Evolutionary conservation across 2,888 invertebrate species (phyloP).

Genomic region (Ophraella communa): DNA sequence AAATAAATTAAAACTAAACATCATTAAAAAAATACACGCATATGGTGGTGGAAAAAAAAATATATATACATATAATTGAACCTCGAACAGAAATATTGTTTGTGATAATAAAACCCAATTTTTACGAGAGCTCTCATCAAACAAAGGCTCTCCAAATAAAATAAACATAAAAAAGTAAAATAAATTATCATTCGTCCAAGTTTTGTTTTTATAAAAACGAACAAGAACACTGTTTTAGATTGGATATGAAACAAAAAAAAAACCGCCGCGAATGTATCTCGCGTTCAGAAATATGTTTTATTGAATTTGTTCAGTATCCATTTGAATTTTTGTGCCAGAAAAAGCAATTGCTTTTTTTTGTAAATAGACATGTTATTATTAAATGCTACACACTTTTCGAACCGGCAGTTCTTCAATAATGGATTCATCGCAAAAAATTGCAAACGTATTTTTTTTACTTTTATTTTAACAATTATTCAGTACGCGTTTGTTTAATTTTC

Average conservation of each 20-base stretch:
- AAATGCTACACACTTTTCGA: conserved; percentile 30
- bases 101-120: conserved; percentile 60
- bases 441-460: conserved; percentile 19
- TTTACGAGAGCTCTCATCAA: conserved; percentile 58
- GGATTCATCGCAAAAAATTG: conserved; percentile 28
- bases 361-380: conserved; percentile 33
- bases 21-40: conserved; percentile 51
- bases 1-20: conserved; percentile 42
- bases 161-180: conserved; percentile 56
- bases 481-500: conserved; percentile 20
- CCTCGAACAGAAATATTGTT: conserved; percentile 59
- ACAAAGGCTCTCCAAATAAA: conserved; percentile 55
- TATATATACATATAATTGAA: conserved; percentile 54
- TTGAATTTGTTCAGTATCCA: conserved; percentile 48
- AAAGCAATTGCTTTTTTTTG: conserved; percentile 41
- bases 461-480: conserved; percentile 17
- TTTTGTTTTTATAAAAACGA: conserved; percentile 54
- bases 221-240: conserved; percentile 51
- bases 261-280: conserved; percentile 46
- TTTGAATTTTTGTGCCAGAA: conserved; percentile 42
- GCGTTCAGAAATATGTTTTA: conserved; percentile 49
- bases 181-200: conserved; percentile 55
- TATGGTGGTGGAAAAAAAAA: conserved; percentile 55
- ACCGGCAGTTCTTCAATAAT: conserved; percentile 28
- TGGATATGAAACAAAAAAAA: conserved; percentile 50